Evolutionary conservation across 2,797 vertebrate genomes (phyloP), one percentile per base, ranked within the genome.

Genomic region (Sorex maritimensis): DNA sequence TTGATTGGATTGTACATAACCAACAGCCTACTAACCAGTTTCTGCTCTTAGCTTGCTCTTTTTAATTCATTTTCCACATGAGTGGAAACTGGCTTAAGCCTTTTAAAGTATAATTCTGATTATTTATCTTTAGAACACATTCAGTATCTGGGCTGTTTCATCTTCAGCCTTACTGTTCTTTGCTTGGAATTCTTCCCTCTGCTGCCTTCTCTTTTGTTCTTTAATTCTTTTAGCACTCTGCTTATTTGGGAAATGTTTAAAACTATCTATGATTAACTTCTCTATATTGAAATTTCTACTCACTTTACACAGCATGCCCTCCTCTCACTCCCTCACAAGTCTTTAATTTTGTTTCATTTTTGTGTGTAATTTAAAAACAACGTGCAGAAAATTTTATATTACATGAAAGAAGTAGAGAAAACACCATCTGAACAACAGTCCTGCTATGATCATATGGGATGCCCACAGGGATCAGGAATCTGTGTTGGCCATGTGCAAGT

Each of bases 291-390:
- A 81, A 69, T n/a, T 14, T 44, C 24, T 84, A 21, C 86, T 63
- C 12, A 4, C 84, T 72, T 89, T 38, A 55, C 4, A 0, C n/a
- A 26, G 30, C 2, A 21, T 73, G 41, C 13, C 74, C 2, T 49
- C 24, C 88, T 23, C 19, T 71, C 9, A 10, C 11, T 26, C 26
- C 34, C 17, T 21, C 5, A 15, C 30, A 44, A 17, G 30, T 34
- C 67, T 88, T 93, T 34, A 23, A 58, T 74, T 75, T 69, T 14
- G 15, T 72, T 79, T 91, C 87, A 21, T 77, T 75, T 68, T 46
- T 91, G 24, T 44, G 1, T 63, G 2, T 94, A 81, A 55, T 72
- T 84, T 84, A 1, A 63, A 55, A 81, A 92, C n/a, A 41, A 38
- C 0, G 6, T 49, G 46, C 49, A 52, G 49, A 52, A 52, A 52